Base-by-base conservation (phyloP, 1,140 invertebrate species). In the Diachasma alloeum region DNA sequence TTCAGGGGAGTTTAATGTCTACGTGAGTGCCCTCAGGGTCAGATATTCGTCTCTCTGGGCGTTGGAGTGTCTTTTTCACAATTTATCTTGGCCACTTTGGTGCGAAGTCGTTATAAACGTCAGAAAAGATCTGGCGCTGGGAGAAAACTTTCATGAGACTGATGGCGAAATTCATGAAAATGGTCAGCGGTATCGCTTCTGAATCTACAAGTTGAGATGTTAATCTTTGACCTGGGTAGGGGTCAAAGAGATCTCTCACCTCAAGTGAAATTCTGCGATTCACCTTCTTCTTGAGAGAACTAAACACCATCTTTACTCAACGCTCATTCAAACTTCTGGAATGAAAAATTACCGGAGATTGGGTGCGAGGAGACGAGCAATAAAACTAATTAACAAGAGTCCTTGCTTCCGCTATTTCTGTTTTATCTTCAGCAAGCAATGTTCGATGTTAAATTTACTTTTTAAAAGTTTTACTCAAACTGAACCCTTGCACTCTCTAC, bases 361-460 rank as follows among this genome's bases (percentile, higher is more conserved):
- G 0, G 44, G 69, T 48, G 69, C 39, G 69, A 68, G 36, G 31
- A 19, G 66, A 68, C 36, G 31, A 15, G 13, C 66, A 68, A 68
- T 68, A 68, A 19, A 17, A 31, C 66, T 68, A 68, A 68, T 68
- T 68, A 68, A 68, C 66, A 68, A 68, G 66, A 66, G n/a, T 39
- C 36, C 13, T 39, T 68, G n/a, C 66, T 68, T 68, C 36, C 36
- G 66, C 66, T 39, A 68, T 37, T n/a, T 68, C 36, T 37, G 26
- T 68, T 26, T 37, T 68, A 68, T 36, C 66, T 37, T n/a, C n/a
- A 37, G n/a, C 66, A 39, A 63, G 66, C 36, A 68, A 68, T 11
- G 36, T 68, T 19, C 36, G n/a, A 37, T 37, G 66, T 37, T 39
- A 68, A 68, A 68, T 68, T 68, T 68, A 68, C 66, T 68, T 68